Percentiles rank a stretch among this genome's conserved stretches.
Conservation (phyloP, 2,797 vertebrate species). For the Orestias chungarensis region DNA sequence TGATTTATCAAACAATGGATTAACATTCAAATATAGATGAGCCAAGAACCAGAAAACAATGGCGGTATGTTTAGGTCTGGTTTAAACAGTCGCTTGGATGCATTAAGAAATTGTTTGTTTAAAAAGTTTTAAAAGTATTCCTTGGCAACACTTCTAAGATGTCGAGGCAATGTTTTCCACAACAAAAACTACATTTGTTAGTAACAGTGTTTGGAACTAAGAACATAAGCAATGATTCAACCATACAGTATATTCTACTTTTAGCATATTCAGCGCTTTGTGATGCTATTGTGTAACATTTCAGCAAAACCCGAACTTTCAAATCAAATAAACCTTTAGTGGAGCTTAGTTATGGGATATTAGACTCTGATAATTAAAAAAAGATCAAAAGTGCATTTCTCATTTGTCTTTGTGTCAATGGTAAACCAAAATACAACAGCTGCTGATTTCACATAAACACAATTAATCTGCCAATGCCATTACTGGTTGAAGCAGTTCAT, state of each 20-base stretch:
- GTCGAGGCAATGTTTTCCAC: neutral
- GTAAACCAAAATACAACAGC: constrained; percentile 1
- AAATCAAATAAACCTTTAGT: neutral
- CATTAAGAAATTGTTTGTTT: neutral
- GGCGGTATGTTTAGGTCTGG: neutral
- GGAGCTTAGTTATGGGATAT: neutral
- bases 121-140: neutral
- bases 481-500: constrained; percentile 11
- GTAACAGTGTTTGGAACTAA: neutral
- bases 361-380: constrained; percentile 8
- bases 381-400: constrained; percentile 15
- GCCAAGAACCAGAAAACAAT: neutral
- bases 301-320: neutral
- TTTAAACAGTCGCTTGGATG: neutral
- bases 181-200: neutral
- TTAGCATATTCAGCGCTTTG: neutral
- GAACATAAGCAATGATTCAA: neutral
- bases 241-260: neutral
- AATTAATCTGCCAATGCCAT: constrained; percentile 17
- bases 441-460: constrained; percentile 43
- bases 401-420: constrained; percentile 17
- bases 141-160: neutral
- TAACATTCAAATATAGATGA: neutral
- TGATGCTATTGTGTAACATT: neutral
- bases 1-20: neutral